phyloP scores from a whole-genome alignment of 2,113 vertebrate genomes.

The Halcyon malimbica region DNA sequence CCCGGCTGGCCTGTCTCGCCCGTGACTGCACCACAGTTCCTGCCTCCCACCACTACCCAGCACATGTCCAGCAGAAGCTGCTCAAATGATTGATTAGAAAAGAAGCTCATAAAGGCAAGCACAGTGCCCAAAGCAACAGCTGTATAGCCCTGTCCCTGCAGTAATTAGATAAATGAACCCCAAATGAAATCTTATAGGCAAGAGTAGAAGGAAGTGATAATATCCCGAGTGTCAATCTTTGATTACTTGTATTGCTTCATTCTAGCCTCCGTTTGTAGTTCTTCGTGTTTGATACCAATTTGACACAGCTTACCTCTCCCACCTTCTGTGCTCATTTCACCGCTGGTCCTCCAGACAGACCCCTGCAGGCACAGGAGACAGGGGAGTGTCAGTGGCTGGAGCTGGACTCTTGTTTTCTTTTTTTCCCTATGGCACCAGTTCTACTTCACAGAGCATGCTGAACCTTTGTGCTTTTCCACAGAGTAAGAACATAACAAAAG shows the following conservation, averaged over 20 bases:
- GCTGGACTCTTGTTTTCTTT: not conserved
- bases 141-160: slow-evolving; percentile 5
- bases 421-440: not conserved
- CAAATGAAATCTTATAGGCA: slow-evolving; percentile 1
- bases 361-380: not conserved
- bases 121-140: slow-evolving; percentile 56
- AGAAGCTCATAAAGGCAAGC: slow-evolving; percentile 36
- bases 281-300: not conserved
- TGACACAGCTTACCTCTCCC: not conserved
- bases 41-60: not conserved
- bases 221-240: not conserved
- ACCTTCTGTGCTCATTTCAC: not conserved
- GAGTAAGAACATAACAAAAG: not conserved
- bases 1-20: not conserved
- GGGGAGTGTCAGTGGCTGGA: not conserved
- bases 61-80: slow-evolving; percentile 12
- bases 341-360: not conserved
- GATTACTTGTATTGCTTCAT: not conserved
- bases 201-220: not conserved
- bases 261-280: not conserved
- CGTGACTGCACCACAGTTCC: not conserved
- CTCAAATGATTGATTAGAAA: slow-evolving; percentile 64
- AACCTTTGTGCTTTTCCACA: slow-evolving; percentile 10
- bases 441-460: not conserved
- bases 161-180: slow-evolving; percentile 57